These are phyloP conservation scores for Upupa epops DNA, from an alignment of 2,113 vertebrate species.

Conservation along the genomic window DNA sequence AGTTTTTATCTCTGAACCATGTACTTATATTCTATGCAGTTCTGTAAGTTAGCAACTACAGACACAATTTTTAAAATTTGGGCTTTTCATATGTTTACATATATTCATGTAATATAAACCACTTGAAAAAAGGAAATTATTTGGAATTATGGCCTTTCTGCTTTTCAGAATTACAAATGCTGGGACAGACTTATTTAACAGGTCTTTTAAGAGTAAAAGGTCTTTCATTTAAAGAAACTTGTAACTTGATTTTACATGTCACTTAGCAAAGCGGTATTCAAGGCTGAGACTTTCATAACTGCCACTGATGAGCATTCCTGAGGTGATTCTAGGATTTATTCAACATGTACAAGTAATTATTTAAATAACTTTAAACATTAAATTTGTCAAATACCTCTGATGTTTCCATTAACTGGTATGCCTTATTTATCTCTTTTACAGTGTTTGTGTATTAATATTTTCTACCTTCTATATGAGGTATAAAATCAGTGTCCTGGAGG, in stretches of 20 bases:
- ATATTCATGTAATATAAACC: neutral
- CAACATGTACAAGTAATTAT: neutral
- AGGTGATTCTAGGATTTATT: neutral
- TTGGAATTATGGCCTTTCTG: neutral
- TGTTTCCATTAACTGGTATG: neutral
- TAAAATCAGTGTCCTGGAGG: slow-evolving; percentile 86
- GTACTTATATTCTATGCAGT: slow-evolving; percentile 86
- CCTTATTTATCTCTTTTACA: slow-evolving; percentile 54
- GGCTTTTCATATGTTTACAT: neutral
- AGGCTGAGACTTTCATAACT: neutral
- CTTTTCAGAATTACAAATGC: neutral
- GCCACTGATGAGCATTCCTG: neutral
- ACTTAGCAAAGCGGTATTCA: neutral
- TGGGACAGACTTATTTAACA: neutral
- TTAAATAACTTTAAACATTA: neutral
- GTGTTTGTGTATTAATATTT: slow-evolving; percentile 85
- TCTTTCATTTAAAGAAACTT: neutral
- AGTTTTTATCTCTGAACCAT: slow-evolving; percentile 78
- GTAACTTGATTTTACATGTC: neutral
- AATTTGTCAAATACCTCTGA: neutral
- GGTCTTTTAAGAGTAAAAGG: neutral
- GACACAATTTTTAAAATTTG: neutral
- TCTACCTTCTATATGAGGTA: slow-evolving; percentile 92
- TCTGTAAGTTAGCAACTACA: slow-evolving; percentile 80
- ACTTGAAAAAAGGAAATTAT: neutral